A percentile compares a stretch with the other conserved stretches of the same genome.
phyloP scores from a whole-genome alignment of 2,888 invertebrate species.

The Leptothorax acervorum region DNA sequence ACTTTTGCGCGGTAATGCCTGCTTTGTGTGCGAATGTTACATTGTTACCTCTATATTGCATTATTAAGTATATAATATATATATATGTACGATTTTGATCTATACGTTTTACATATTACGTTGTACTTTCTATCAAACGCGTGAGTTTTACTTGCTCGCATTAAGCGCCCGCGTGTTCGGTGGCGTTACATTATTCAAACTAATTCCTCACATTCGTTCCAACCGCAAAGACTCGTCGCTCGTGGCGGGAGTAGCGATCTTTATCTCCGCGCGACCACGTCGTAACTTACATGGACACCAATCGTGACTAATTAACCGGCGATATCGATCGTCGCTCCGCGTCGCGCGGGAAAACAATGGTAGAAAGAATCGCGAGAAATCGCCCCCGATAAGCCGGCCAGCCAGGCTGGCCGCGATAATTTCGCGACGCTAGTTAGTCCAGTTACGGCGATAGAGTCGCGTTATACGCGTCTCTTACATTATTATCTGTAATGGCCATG shows the following conservation, averaged over 20 bases:
- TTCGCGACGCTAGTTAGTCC: constrained; percentile 69
- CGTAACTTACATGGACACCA: constrained; percentile 73
- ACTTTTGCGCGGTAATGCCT: neutral
- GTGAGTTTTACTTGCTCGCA: neutral
- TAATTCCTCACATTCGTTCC: constrained; percentile 23
- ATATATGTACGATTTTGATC: neutral
- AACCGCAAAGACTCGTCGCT: constrained; percentile 62
- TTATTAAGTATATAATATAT: neutral
- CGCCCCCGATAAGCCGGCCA: constrained; percentile 64
- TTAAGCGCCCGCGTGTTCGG: constrained; percentile 11
- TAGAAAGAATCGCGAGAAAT: constrained; percentile 73
- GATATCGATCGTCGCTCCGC: constrained; percentile 69
- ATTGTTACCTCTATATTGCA: neutral
- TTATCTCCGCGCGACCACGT: constrained; percentile 64
- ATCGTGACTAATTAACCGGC: constrained; percentile 76
- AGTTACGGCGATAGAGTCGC: constrained; percentile 67
- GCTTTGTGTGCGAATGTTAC: neutral
- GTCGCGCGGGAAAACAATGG: constrained; percentile 70
- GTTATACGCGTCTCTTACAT: constrained; percentile 75
- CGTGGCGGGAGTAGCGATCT: constrained; percentile 57
- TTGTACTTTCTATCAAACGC: constrained; percentile 11
- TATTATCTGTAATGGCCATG: constrained; percentile 74
- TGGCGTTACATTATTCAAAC: constrained; percentile 19
- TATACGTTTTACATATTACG: neutral
- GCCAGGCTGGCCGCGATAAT: constrained; percentile 67